Evolutionary conservation across 2,888 invertebrate species (phyloP), one percentile per base, ranked within the genome.

Genomic region (Aelia acuminata): DNA sequence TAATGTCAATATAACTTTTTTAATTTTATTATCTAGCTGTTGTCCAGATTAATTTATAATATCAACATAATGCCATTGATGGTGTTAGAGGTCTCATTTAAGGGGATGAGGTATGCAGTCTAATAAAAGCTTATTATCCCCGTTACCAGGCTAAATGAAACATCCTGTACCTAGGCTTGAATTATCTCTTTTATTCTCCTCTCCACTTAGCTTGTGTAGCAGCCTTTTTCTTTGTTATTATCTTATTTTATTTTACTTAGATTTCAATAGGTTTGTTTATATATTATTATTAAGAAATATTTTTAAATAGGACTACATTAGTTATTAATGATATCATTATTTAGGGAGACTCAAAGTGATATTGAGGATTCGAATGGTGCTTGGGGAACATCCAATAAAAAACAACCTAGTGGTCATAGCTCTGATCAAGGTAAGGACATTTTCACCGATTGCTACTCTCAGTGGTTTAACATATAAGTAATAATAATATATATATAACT

Each of bases 341-440:
- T n/a, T 50, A 90, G 90, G 85, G 90, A 90, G 47, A 88, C 89
- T 26, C 89, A 89, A 53, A 90, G 90, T 84, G 90, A 90, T 87
- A 84, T 90, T 22, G 90, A 90, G 84, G 90, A 90, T 84, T 84
- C 89, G 10, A 90, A 90, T 85, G 90, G 89, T 26, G 90, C 89
- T 47, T 90, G 90, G 90, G 89, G 88, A 70, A 85, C 90, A n/a
- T 89, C 89, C 47, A 75, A 70, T 31, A 89, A 89, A 87, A 89
- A 88, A 84, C 84, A 84, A 43, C 84, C 84, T 18, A 89, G 88
- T 57, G 89, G 88, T 80, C 89, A 88, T 80, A 88, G 88, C 39
- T 89, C 89, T 13, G 89, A 89, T 88, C 89, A 88, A 88, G 89
- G 90, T 87, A 47, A 70, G 35, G 15, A 53, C 11, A 49, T 49